Base-by-base conservation (phyloP, 2,888 invertebrate genomes). In the Uloborus plumipes region DNA sequence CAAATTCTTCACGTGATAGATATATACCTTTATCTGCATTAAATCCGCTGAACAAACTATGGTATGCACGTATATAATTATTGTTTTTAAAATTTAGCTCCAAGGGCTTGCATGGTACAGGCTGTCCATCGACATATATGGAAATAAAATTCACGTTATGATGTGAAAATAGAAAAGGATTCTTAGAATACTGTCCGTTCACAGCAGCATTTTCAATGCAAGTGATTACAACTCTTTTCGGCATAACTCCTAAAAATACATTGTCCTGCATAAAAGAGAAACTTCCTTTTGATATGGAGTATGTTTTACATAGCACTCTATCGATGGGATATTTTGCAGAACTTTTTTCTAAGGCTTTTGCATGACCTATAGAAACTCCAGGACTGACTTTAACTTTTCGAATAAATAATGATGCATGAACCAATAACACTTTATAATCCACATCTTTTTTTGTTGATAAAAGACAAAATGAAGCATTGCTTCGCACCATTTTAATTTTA, bases 31-130 rank as follows among this genome's bases (percentile, higher is more conserved):
- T 76, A 49, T 86, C 86, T 39, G 85, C 84, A 47, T 85, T 85
- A 13, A 85, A 86, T 2, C 86, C 86, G 0, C 80, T 81, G 50
- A 86, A 87, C n/a, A 88, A 66, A 0, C 87, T 87, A 62, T 87
- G 86, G 69, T 87, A 88, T 2, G 86, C 86, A 26, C 86, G 75
- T 15, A 87, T 70, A n/a, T 65, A 71, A 16, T 51, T 18, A 39
- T 71, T n/a, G 6, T 15, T 2, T 18, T 59, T 14, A 76, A 66
- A 82, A 55, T 62, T 16, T 1, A 53, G 18, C 39, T 81, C 50
- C 9, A 81, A 51, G 22, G 86, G 80, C 31, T 81, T 80, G 1
- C 71, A 61, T 0, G 87, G 87, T 16, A 86, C 67, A 2, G 85
- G 85, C n/a, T 86, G 69, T 13, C 86, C 86, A 53, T 87, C 87